These are phyloP conservation scores for Drosophila demipolita DNA, from an alignment of 2,888 invertebrate species.

Conservation along the genomic window DNA sequence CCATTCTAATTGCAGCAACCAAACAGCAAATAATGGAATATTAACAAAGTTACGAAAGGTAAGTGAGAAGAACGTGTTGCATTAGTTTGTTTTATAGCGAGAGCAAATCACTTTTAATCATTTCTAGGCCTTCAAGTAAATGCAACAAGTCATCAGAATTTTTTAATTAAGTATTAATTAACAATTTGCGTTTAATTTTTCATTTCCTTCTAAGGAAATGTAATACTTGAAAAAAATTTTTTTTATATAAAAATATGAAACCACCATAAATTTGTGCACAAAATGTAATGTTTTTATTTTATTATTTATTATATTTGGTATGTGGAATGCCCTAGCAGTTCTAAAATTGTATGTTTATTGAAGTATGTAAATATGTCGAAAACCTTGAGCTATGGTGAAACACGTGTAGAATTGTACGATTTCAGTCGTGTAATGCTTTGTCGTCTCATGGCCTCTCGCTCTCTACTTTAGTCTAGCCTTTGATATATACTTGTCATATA, in stretches of 20 bases:
- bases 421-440: constrained; percentile 42
- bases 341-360: background rate
- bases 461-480: constrained; percentile 3
- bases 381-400: constrained; percentile 47
- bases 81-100: background rate
- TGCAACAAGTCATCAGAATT: background rate
- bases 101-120: background rate
- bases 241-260: background rate
- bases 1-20: constrained; percentile 66
- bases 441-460: constrained; percentile 36
- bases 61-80: constrained; percentile 17
- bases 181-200: background rate
- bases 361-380: constrained; percentile 3
- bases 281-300: background rate
- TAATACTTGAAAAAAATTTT: background rate
- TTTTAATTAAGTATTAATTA: background rate
- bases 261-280: background rate
- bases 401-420: constrained; percentile 44
- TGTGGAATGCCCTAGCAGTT: background rate
- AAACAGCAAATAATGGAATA: constrained; percentile 68
- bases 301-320: background rate
- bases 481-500: constrained; percentile 22
- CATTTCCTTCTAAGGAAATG: background rate
- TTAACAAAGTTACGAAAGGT: constrained; percentile 68
- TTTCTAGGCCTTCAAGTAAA: background rate